These are phyloP conservation scores for Limnephilus lunatus DNA, from an alignment of 2,888 invertebrate genomes.

Conservation along the genomic window DNA sequence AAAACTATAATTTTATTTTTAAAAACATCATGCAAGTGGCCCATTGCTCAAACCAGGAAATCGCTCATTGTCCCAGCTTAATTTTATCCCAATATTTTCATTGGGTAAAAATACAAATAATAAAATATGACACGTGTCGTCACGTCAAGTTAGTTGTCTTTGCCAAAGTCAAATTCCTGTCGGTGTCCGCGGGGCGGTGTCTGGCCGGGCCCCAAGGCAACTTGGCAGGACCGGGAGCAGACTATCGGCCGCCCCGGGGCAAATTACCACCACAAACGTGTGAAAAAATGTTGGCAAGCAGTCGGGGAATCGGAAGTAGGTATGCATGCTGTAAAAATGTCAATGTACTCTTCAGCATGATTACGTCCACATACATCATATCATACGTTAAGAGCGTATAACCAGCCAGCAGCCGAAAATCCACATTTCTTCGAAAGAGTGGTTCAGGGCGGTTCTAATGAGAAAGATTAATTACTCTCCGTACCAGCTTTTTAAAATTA, in stretches of 20 bases:
- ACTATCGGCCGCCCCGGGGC: background rate
- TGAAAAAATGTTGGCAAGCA: background rate
- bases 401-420: too few relatives aligned
- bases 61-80: background rate
- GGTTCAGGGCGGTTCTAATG: too few relatives aligned
- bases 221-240: constrained; percentile 15
- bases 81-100: background rate
- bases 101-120: background rate
- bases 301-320: background rate
- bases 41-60: background rate
- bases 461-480: too few relatives aligned
- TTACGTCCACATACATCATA: background rate
- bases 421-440: too few relatives aligned
- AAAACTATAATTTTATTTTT: too few relatives aligned
- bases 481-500: too few relatives aligned
- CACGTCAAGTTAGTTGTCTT: background rate
- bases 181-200: background rate
- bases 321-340: background rate
- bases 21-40: background rate
- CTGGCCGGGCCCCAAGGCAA: constrained; percentile 22
- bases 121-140: background rate
- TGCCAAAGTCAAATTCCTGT: constrained; percentile 35
- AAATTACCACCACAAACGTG: background rate
- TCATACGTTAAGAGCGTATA: background rate
- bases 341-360: background rate